These are phyloP conservation scores for Centroberyx gerrardi DNA, from an alignment of 2,797 vertebrate genomes.

Conservation along the genomic window DNA sequence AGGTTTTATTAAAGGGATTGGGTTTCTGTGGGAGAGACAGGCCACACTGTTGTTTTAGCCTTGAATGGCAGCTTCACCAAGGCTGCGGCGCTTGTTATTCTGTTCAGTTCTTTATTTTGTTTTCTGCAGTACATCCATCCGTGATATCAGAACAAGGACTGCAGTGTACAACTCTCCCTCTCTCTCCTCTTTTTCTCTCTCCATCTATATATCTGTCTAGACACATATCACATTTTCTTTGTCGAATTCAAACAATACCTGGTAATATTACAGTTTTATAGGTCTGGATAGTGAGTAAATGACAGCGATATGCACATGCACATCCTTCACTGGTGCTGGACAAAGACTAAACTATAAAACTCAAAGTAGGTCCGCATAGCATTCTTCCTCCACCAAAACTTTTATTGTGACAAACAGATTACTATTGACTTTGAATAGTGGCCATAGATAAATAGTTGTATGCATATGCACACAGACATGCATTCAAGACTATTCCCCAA, in stretches of 20 bases:
- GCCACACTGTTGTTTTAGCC: conserved; percentile 72
- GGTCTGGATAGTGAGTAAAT: not conserved
- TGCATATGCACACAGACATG: not conserved
- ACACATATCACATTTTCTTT: not conserved
- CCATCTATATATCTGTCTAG: not conserved
- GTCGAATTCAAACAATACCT: not conserved
- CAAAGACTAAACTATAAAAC: not conserved
- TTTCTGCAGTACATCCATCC: conserved; percentile 27
- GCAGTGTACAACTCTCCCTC: not conserved
- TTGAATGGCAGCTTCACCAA: conserved; percentile 70
- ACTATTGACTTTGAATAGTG: not conserved
- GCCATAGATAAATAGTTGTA: not conserved
- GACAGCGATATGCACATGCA: not conserved
- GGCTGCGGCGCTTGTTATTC: conserved; percentile 63
- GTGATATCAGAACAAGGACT: conserved; percentile 41
- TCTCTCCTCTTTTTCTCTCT: not conserved
- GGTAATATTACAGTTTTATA: not conserved
- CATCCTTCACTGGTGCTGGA: not conserved
- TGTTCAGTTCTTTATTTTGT: conserved; percentile 46
- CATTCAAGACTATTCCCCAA: not conserved
- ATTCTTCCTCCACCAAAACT: too few species aligned
- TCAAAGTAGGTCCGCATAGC: too few species aligned
- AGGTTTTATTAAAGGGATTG: conserved; percentile 11
- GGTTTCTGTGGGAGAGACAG: conserved; percentile 17
- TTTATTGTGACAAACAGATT: too few species aligned